Percentiles rank a stretch among this genome's conserved stretches.
phyloP scores from a whole-genome alignment of 2,113 vertebrate genomes.

The Orientallactaga bullata region DNA sequence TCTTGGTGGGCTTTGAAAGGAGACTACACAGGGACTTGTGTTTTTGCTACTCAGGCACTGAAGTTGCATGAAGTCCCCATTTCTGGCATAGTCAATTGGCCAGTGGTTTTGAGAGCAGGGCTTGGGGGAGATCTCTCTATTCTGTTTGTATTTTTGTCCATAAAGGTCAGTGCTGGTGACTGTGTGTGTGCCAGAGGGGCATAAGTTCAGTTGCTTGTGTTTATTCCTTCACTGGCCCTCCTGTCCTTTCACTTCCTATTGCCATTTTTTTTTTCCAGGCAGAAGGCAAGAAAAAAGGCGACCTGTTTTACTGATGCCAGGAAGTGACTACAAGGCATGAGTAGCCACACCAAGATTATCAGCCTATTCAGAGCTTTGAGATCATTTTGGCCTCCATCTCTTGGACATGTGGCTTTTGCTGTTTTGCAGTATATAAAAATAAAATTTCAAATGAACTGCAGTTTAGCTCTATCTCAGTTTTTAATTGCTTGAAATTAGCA shows the following conservation, averaged over 20 bases:
- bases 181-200: not conserved
- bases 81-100: not conserved
- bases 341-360: fast-evolving
- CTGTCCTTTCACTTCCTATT: fast-evolving
- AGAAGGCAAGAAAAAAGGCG: not conserved
- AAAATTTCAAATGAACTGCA: slow-evolving; percentile 24
- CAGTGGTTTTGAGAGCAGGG: not conserved
- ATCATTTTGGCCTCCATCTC: not conserved
- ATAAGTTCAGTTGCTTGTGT: not conserved
- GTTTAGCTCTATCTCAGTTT: slow-evolving; percentile 56
- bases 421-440: not conserved
- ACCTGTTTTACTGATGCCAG: too few relatives aligned
- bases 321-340: not conserved
- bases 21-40: not conserved
- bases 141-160: not conserved
- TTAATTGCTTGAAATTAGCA: slow-evolving; percentile 61
- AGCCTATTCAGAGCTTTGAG: fast-evolving
- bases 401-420: not conserved
- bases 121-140: not conserved
- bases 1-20: not conserved
- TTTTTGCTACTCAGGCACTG: not conserved
- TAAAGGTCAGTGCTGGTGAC: not conserved
- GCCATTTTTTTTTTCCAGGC: not conserved
- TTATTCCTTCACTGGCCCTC: fast-evolving
- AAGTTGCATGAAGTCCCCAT: not conserved